phyloP scores from a whole-genome alignment of 2,797 vertebrate species.

The Catostomus latipinnis region DNA sequence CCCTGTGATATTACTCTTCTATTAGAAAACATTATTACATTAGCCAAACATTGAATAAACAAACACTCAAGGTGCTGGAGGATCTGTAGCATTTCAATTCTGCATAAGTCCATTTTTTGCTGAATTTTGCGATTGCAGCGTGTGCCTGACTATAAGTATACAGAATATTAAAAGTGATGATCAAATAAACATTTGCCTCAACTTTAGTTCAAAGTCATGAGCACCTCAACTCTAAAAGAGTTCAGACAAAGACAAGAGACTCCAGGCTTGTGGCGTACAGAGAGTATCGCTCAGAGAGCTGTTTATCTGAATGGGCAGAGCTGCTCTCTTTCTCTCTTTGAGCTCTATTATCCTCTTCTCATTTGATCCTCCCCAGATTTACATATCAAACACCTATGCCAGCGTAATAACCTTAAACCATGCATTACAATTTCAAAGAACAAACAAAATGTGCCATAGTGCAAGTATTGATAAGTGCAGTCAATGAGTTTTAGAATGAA shows the following conservation, averaged over 20 bases:
- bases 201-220: neutral
- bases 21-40: too few relatives aligned
- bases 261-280: constrained; percentile 14
- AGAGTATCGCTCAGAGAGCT: constrained; percentile 53
- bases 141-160: too few relatives aligned
- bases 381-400: constrained; percentile 64
- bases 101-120: too few relatives aligned
- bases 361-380: constrained; percentile 63
- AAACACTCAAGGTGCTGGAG: too few relatives aligned
- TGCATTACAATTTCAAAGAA: constrained; percentile 72
- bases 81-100: too few relatives aligned
- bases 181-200: too few relatives aligned
- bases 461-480: constrained; percentile 69
- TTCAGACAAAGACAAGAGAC: neutral
- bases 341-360: constrained; percentile 57
- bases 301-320: constrained; percentile 61
- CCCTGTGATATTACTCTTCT: too few relatives aligned
- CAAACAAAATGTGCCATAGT: constrained; percentile 61
- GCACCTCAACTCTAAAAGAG: neutral
- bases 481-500: constrained; percentile 65
- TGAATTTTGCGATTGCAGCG: too few relatives aligned
- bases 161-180: too few relatives aligned
- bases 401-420: constrained; percentile 66
- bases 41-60: too few relatives aligned
- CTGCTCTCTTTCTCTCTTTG: constrained; percentile 43